A percentile compares a stretch with the other conserved stretches of the same genome.
phyloP scores from a whole-genome alignment of 2,113 vertebrate species.

The Cinclus cinclus region DNA sequence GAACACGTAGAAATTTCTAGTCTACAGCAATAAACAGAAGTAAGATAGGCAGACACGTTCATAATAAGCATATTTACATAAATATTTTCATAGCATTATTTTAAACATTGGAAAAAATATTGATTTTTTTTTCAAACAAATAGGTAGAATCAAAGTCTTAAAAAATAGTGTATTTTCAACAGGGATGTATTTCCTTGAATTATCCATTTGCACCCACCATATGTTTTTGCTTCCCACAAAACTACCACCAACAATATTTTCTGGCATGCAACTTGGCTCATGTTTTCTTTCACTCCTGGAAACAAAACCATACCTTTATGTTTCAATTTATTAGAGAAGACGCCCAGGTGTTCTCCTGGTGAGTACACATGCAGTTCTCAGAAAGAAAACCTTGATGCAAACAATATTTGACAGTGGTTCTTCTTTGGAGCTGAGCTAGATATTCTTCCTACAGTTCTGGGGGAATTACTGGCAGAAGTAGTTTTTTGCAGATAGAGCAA shows the following conservation, averaged over 20 bases:
- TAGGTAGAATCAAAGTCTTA: background rate
- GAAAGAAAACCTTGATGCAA: background rate
- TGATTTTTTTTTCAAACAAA: background rate
- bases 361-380: background rate
- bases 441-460: background rate
- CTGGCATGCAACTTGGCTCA: background rate
- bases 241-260: background rate
- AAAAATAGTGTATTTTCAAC: background rate
- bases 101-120: background rate
- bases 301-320: background rate
- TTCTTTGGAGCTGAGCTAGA: background rate
- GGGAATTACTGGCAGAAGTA: background rate
- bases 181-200: background rate
- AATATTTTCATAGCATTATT: background rate
- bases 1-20: background rate
- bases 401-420: rapidly evolving
- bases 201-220: background rate
- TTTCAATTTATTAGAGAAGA: background rate
- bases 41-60: background rate
- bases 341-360: background rate
- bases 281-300: background rate
- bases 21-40: background rate
- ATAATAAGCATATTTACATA: background rate
- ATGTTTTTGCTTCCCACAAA: background rate
- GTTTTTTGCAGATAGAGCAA: background rate